phyloP scores from a whole-genome alignment of 2,797 vertebrate species.

The Oryzias dopingdopingensis region DNA sequence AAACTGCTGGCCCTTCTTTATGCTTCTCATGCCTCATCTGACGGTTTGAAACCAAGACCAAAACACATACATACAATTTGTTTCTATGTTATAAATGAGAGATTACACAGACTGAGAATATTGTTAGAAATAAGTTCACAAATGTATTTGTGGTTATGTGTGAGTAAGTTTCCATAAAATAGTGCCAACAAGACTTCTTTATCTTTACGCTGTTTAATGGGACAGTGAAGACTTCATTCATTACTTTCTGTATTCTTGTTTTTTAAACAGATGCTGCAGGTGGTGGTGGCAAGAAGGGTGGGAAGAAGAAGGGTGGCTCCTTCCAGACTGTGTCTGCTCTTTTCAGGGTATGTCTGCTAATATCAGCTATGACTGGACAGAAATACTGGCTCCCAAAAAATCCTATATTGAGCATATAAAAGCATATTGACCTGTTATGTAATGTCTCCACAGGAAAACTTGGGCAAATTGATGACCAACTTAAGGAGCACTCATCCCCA shows the following conservation, averaged over 20 bases:
- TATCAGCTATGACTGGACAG: neutral
- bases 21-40: conserved; percentile 12
- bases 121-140: too few species aligned
- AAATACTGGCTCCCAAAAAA: neutral
- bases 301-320: conserved; percentile 88
- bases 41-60: neutral
- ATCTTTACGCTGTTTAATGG: too few species aligned
- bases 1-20: conserved; percentile 81
- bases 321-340: conserved; percentile 83
- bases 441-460: conserved; percentile 8
- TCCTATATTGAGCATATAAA: neutral
- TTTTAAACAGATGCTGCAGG: conserved; percentile 29
- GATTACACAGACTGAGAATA: neutral
- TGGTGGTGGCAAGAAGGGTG: conserved; percentile 46
- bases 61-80: neutral
- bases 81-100: neutral
- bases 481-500: conserved; percentile 76
- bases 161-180: too few species aligned
- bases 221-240: too few species aligned
- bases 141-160: too few species aligned
- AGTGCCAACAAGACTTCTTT: too few species aligned
- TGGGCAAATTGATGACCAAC: conserved; percentile 27
- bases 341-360: conserved; percentile 77
- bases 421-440: conserved; percentile 25
- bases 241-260: neutral